Conservation (phyloP, 1,140 invertebrate species). For the Pseudomyrmex dendroicus region DNA sequence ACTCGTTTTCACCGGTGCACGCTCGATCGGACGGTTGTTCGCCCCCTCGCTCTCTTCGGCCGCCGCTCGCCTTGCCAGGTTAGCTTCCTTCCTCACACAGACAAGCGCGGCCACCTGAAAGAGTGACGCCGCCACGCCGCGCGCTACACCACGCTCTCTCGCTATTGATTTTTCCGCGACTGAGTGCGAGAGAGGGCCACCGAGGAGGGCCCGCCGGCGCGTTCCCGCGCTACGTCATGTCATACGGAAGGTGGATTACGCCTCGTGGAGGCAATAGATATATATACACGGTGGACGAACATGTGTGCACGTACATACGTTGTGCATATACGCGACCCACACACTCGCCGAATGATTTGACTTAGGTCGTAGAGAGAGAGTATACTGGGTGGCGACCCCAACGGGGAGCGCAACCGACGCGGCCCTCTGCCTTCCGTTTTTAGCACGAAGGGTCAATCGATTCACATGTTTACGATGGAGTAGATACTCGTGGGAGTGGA, state of each 20-base stretch:
- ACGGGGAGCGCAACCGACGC: conserved; percentile 26
- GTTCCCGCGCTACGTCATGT: conserved; percentile 76
- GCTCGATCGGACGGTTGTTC: conserved; percentile 68
- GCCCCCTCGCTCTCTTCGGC: background rate
- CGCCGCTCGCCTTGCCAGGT: conserved; percentile 37
- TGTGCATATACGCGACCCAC: background rate
- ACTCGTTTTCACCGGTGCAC: conserved; percentile 70
- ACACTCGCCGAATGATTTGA: conserved; percentile 37
- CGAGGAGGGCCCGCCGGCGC: conserved; percentile 58
- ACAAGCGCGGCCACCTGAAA: conserved; percentile 76
- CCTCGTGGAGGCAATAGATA: conserved; percentile 50
- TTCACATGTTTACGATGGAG: conserved; percentile 46
- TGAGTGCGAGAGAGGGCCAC: conserved; percentile 71
- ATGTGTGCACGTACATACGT: background rate
- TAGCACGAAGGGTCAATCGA: conserved; percentile 39
- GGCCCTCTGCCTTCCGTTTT: conserved; percentile 29
- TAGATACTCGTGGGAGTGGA: conserved; percentile 14
- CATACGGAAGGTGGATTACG: conserved; percentile 80
- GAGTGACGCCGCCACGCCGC: conserved; percentile 75
- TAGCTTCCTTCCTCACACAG: conserved; percentile 66
- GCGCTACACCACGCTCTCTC: conserved; percentile 79
- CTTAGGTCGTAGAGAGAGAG: conserved; percentile 32
- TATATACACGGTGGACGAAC: conserved; percentile 12
- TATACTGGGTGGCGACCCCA: conserved; percentile 40
- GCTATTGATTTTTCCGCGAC: conserved; percentile 85